Base-by-base conservation (phyloP, 1,140 invertebrate genomes). In the Drosophila cardini region DNA sequence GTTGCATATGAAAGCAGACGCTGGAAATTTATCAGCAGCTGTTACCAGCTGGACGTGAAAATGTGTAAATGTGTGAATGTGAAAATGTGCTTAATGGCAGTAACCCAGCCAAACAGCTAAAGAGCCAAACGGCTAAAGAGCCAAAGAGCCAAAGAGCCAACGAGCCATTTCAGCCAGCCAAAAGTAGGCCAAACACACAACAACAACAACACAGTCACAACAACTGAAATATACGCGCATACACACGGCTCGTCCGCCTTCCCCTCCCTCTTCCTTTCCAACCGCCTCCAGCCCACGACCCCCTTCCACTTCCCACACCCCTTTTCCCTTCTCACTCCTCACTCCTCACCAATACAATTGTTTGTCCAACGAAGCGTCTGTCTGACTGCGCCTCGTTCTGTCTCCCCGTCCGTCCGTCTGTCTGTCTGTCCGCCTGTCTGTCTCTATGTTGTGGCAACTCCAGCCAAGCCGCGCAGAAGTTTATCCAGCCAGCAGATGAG, bases 1-100 rank as follows among this genome's bases (percentile, higher is more conserved):
- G 26, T 42, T 71, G 64, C 69, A 85, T 80, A 77, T 70, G 63
- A 58, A 45, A 71, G 63, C 62, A 57, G 62, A 46, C 65, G 62
- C 56, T 61, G 58, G 45, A 70, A 70, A 62, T 74, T 70, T 18
- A 67, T 48, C 52, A 72, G 72, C 81, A 85, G 81, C 81, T 85
- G 81, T 85, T 85, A 78, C 81, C 81, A 85, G 77, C 76, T 85
- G 77, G 77, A 79, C 78, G 81, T 77, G 81, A 57, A 67, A 67
- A 56, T 70, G 36, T 43, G 58, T 36, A 18, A 38, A 56, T 61
- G 72, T 74, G 57, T 34, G 26, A 46, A 57, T 57, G 53, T 63
- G 46, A 11, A 32, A 30, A 50, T 52, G 40, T 56, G 48, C 30
- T 72, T 40, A 67, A 60, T 74, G 67, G 10, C 26, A 42, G 40